A percentile compares a stretch with the other conserved stretches of the same genome.
Conservation (phyloP, 2,113 vertebrate genomes). For the Microcebus murinus region DNA sequence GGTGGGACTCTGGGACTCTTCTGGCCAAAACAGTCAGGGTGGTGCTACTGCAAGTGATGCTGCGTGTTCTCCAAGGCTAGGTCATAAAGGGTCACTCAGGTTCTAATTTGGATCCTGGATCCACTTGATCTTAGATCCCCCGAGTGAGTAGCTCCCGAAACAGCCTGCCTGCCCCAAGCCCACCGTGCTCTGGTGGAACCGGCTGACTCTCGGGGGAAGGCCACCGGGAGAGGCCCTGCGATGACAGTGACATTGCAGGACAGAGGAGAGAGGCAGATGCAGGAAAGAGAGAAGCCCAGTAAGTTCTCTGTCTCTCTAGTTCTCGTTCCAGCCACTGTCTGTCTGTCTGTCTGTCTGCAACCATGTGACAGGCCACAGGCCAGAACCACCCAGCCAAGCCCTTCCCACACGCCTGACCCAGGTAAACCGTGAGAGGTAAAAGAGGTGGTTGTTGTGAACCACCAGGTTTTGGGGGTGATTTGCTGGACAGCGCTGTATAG, state of each 20-base stretch:
- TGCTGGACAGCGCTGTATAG: background rate
- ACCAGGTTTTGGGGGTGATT: background rate
- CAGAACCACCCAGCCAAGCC: background rate
- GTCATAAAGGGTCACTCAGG: background rate
- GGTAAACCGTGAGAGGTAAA: no score
- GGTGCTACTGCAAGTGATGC: background rate
- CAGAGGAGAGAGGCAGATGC: accelerated
- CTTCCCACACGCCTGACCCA: background rate
- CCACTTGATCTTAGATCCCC: background rate
- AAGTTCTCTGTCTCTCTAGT: no score
- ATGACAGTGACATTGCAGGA: no score
- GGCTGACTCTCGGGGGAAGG: background rate
- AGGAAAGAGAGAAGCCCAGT: background rate
- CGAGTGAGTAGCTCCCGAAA: background rate
- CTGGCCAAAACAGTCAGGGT: no score
- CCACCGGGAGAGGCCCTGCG: background rate
- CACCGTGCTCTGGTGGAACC: background rate
- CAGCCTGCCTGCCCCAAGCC: no score
- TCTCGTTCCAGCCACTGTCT: background rate
- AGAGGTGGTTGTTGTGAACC: accelerated
- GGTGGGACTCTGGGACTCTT: background rate
- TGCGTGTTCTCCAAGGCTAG: background rate
- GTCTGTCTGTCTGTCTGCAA: background rate
- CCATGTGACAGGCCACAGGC: accelerated
- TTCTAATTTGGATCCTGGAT: background rate